phyloP scores from a whole-genome alignment of 2,113 vertebrate species.

The Fulica atra region DNA sequence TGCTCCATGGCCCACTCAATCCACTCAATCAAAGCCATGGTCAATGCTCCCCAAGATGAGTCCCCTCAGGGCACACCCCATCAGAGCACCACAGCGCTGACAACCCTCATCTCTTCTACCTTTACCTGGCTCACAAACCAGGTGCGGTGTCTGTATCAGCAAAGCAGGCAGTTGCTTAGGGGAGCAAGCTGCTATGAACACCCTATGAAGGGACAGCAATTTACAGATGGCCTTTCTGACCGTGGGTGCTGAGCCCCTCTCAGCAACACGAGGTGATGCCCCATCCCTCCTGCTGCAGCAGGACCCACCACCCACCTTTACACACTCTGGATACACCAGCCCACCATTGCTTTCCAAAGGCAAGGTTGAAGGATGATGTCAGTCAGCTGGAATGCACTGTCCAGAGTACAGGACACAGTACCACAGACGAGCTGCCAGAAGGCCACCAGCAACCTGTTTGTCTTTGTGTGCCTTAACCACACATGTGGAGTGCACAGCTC shows the following conservation, averaged over 20 bases:
- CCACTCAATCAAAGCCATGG: not conserved
- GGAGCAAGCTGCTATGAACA: not conserved
- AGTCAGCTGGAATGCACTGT: not conserved
- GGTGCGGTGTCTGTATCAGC: not conserved
- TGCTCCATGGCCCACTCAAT: not conserved
- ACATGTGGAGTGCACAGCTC: not conserved
- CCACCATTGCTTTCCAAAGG: not conserved
- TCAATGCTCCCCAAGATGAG: not conserved
- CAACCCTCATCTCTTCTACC: not conserved
- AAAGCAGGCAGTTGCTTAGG: not conserved
- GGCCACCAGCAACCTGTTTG: not conserved
- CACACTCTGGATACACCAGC: not conserved
- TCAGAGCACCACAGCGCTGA: not conserved
- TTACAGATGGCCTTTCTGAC: not conserved
- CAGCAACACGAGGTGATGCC: not conserved
- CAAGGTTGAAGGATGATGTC: not conserved
- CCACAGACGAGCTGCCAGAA: not conserved
- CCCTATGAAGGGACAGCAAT: not conserved
- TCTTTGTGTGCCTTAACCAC: not conserved
- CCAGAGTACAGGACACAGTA: not conserved
- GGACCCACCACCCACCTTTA: not conserved
- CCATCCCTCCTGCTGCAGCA: not conserved
- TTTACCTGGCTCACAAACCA: not conserved
- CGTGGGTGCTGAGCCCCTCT: not conserved
- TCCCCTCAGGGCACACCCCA: not conserved